phyloP scores from a whole-genome alignment of 2,113 vertebrate genomes.

The Noturus placidus region DNA sequence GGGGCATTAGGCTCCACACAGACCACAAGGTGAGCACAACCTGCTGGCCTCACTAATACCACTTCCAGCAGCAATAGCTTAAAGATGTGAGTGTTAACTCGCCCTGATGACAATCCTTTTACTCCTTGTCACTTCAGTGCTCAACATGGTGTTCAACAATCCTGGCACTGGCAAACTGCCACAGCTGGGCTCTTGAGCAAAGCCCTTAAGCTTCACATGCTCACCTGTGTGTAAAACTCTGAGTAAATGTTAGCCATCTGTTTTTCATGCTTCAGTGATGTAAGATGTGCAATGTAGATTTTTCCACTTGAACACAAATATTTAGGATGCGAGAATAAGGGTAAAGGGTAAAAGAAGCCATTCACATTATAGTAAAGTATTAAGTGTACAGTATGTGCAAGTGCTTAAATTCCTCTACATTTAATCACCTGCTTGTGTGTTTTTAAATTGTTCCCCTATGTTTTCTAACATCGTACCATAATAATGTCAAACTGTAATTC shows the following conservation, averaged over 20 bases:
- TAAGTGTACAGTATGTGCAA: not conserved
- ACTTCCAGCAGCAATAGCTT: not conserved
- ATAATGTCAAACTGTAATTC: not conserved
- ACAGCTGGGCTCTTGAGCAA: not conserved
- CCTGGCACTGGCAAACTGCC: not conserved
- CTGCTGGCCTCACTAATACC: no score
- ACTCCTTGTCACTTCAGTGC: not conserved
- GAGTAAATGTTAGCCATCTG: not conserved
- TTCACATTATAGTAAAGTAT: no score
- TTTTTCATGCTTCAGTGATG: not conserved
- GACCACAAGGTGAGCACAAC: no score
- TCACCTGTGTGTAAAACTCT: not conserved
- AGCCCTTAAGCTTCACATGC: not conserved
- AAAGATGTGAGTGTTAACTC: not conserved
- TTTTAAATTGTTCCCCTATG: not conserved
- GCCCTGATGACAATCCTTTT: not conserved
- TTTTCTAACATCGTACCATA: not conserved
- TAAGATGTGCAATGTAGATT: not conserved
- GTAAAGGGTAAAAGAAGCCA: not conserved
- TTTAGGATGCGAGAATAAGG: not conserved
- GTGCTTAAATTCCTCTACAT: not conserved
- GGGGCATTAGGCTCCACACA: no score
- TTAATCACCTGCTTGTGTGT: not conserved
- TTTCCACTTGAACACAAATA: not conserved
- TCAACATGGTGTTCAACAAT: not conserved